Conservation (phyloP, 2,888 invertebrate genomes). For the Caenorhabditis wallacei region DNA sequence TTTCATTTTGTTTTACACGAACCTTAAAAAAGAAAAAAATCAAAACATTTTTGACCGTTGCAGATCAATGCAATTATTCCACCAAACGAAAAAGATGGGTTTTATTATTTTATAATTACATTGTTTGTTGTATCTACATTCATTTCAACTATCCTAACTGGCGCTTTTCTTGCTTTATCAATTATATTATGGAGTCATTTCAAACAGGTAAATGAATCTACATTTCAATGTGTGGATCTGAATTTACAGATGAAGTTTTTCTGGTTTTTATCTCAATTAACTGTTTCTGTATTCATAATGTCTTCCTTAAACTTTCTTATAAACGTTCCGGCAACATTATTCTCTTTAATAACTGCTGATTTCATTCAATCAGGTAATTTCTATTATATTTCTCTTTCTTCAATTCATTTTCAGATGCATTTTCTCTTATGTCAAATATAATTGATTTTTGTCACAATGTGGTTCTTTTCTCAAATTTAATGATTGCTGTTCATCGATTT, state of each 20-base stretch:
- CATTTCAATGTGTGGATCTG: too few relatives aligned
- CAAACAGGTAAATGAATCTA: conserved; percentile 9
- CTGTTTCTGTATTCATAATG: conserved; percentile 42
- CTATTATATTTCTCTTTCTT: neutral
- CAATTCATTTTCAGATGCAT: conserved; percentile 33
- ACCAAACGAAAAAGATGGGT: conserved; percentile 26
- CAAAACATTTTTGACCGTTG: neutral
- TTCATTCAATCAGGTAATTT: conserved; percentile 45
- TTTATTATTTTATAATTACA: conserved; percentile 47
- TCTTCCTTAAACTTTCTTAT: conserved; percentile 45
- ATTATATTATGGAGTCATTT: conserved; percentile 39
- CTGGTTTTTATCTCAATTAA: conserved; percentile 51
- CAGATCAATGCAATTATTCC: conserved; percentile 40
- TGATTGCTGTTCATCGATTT: conserved; percentile 55
- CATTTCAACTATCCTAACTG: conserved; percentile 36
- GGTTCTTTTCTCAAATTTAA: conserved; percentile 47
- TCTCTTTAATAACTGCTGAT: conserved; percentile 38
- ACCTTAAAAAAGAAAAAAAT: neutral
- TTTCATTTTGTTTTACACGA: too few relatives aligned
- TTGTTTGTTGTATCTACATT: conserved; percentile 48
- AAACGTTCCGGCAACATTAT: conserved; percentile 54
- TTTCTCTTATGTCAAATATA: conserved; percentile 35
- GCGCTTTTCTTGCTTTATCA: conserved; percentile 30
- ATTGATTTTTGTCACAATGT: conserved; percentile 54
- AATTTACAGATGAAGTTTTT: conserved; percentile 52